A percentile compares a stretch with the other conserved stretches of the same genome.
Evolutionary conservation across 2,797 vertebrate species (phyloP).

Genomic region (Eptatretus atami): DNA sequence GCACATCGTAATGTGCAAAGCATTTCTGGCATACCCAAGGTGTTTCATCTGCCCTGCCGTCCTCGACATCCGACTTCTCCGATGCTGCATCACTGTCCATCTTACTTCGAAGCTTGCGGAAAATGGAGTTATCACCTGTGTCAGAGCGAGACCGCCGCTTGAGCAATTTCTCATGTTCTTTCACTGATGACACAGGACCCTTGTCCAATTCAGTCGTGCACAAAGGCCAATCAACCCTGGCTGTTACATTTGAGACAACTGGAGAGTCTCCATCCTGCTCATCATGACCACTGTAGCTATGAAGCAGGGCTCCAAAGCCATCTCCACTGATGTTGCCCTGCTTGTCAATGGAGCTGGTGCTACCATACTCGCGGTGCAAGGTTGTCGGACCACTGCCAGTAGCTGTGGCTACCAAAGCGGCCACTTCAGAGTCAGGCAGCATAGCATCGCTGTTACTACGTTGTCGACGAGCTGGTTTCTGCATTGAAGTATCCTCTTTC

Average conservation of each 20-base stretch:
- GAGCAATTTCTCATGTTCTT: constrained; percentile 65
- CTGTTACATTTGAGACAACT: constrained; percentile 30
- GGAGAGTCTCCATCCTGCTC: constrained; percentile 38
- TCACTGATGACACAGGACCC: constrained; percentile 34
- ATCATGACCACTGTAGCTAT: constrained; percentile 49
- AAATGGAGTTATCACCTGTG: constrained; percentile 77
- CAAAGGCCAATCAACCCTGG: constrained; percentile 35
- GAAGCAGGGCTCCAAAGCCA: constrained; percentile 64
- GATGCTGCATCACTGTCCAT: constrained; percentile 44
- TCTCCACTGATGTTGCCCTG: constrained; percentile 43
- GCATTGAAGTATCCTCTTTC: constrained; percentile 40
- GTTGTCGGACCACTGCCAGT: constrained; percentile 39
- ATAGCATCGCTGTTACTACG: constrained; percentile 91
- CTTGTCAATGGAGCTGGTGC: constrained; percentile 86
- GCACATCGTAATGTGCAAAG: constrained; percentile 75
- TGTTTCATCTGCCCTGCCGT: constrained; percentile 36
- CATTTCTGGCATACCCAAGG: constrained; percentile 66
- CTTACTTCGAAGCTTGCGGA: constrained; percentile 51
- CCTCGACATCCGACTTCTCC: constrained; percentile 44
- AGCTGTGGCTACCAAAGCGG: constrained; percentile 59
- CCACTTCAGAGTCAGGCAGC: constrained; percentile 71
- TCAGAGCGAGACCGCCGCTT: constrained; percentile 81
- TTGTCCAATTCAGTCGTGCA: constrained; percentile 22
- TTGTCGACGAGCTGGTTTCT: constrained; percentile 17
- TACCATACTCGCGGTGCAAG: constrained; percentile 69